phyloP scores from a whole-genome alignment of 2,888 invertebrate species.

The Cheilosia vulpina region DNA sequence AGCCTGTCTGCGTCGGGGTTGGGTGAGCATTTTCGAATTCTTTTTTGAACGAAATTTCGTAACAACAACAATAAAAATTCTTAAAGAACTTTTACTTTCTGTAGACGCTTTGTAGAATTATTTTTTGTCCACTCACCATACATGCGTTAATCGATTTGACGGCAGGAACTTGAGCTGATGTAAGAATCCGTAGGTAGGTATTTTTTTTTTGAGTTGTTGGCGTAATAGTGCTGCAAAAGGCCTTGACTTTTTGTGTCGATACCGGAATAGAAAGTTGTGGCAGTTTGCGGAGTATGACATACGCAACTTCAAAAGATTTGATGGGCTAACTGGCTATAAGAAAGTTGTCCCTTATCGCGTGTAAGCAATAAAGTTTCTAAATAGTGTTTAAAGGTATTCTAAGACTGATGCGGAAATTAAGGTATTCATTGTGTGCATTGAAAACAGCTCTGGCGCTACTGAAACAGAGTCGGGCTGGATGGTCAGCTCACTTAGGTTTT shows the following conservation, averaged over 20 bases:
- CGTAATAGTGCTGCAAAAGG: neutral
- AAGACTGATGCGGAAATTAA: too few relatives aligned
- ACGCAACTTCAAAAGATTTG: too few relatives aligned
- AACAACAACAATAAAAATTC: slow-evolving; percentile 59
- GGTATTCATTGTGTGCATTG: too few relatives aligned
- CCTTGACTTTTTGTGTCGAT: slow-evolving; percentile 1
- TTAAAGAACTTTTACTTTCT: slow-evolving; percentile 71
- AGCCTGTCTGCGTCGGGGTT: slow-evolving; percentile 35
- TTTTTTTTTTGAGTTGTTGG: neutral
- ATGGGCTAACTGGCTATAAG: too few relatives aligned
- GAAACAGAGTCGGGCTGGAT: too few relatives aligned
- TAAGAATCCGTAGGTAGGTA: neutral
- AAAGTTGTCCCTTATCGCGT: too few relatives aligned
- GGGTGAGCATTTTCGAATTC: slow-evolving; percentile 43
- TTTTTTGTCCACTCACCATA: slow-evolving; percentile 13
- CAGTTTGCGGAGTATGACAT: too few relatives aligned
- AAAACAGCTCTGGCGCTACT: too few relatives aligned
- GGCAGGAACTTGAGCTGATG: slow-evolving; percentile 14
- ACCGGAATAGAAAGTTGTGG: too few relatives aligned
- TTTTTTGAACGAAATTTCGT: slow-evolving; percentile 67
- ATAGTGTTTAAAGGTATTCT: too few relatives aligned
- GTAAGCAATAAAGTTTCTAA: too few relatives aligned
- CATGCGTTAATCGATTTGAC: slow-evolving; percentile 22
- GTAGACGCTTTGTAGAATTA: slow-evolving; percentile 18
- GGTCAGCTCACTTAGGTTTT: too few relatives aligned